Conservation (phyloP, 2,888 invertebrate genomes). For the Venustoraphidia nigricollis region DNA sequence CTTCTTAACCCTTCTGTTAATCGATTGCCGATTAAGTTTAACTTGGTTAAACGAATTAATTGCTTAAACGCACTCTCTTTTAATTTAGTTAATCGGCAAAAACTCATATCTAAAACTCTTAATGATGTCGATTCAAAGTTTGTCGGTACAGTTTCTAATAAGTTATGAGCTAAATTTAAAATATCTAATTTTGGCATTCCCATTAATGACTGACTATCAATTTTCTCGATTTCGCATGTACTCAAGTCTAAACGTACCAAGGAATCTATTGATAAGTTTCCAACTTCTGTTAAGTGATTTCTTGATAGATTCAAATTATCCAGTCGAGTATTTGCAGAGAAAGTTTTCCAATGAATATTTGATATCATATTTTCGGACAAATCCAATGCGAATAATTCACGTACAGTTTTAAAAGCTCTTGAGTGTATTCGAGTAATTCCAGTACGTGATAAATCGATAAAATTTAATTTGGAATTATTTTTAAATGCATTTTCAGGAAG, state of each 20-base stretch:
- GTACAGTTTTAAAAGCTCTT: slow-evolving; percentile 43
- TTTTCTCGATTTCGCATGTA: slow-evolving; percentile 44
- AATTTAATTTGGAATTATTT: slow-evolving; percentile 41
- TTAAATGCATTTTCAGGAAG: slow-evolving; percentile 41
- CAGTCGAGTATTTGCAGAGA: slow-evolving; percentile 42
- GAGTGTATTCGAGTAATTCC: slow-evolving; percentile 41
- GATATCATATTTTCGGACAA: slow-evolving; percentile 54
- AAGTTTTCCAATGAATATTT: slow-evolving; percentile 37
- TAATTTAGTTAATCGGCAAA: slow-evolving; percentile 42
- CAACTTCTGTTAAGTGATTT: slow-evolving; percentile 43
- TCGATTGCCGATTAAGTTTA: slow-evolving; percentile 56
- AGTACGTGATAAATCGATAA: slow-evolving; percentile 50
- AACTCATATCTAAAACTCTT: slow-evolving; percentile 40
- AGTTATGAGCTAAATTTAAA: slow-evolving; percentile 50
- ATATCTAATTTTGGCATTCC: slow-evolving; percentile 40
- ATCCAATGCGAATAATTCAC: slow-evolving; percentile 42
- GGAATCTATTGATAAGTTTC: slow-evolving; percentile 39
- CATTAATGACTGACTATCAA: slow-evolving; percentile 39
- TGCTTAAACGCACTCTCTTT: slow-evolving; percentile 45
- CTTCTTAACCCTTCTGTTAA: slow-evolving; percentile 45
- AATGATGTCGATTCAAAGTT: slow-evolving; percentile 43
- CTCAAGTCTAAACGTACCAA: slow-evolving; percentile 43
- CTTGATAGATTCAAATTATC: slow-evolving; percentile 45
- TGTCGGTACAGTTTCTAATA: slow-evolving; percentile 43
- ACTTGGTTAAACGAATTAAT: slow-evolving; percentile 39